Percentiles rank a stretch among this genome's conserved stretches.
phyloP scores from a whole-genome alignment of 2,113 vertebrate genomes.

The Planiliza haematocheilus region DNA sequence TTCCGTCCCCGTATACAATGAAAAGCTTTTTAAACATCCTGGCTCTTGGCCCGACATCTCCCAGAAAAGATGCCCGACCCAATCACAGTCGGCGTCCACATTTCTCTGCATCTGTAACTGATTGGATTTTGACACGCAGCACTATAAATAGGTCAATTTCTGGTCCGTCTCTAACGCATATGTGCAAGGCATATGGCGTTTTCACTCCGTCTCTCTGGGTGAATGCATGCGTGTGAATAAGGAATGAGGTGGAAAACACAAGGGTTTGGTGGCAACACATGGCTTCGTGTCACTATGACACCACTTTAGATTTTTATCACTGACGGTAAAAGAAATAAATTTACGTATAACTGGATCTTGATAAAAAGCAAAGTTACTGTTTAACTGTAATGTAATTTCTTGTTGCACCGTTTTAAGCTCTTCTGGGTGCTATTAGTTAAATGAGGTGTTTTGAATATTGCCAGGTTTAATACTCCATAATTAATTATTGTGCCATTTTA shows the following conservation, averaged over 20 bases:
- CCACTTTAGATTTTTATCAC: not conserved
- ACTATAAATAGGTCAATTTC: constrained; percentile 46
- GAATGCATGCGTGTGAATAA: constrained; percentile 33
- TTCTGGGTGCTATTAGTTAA: not conserved
- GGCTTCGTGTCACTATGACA: not conserved
- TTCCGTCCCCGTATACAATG: too few relatives aligned
- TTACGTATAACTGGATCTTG: too few relatives aligned
- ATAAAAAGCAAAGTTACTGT: not conserved
- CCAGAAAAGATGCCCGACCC: not conserved
- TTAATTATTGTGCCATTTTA: not conserved
- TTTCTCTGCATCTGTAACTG: not conserved
- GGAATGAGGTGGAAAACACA: constrained; percentile 32
- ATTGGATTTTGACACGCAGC: constrained; percentile 2
- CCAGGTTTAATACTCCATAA: not conserved
- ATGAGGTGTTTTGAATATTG: not conserved
- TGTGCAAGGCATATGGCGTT: constrained; percentile 57
- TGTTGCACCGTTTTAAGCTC: not conserved
- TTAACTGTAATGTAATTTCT: not conserved
- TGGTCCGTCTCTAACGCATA: constrained; percentile 48
- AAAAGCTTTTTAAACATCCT: too few relatives aligned
- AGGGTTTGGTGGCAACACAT: constrained; percentile 14
- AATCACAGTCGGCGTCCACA: not conserved
- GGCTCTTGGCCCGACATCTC: too few relatives aligned
- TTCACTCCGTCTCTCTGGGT: not conserved
- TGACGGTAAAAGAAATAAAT: not conserved